phyloP scores from a whole-genome alignment of 2,888 invertebrate genomes.

The Venusia cambrica region DNA sequence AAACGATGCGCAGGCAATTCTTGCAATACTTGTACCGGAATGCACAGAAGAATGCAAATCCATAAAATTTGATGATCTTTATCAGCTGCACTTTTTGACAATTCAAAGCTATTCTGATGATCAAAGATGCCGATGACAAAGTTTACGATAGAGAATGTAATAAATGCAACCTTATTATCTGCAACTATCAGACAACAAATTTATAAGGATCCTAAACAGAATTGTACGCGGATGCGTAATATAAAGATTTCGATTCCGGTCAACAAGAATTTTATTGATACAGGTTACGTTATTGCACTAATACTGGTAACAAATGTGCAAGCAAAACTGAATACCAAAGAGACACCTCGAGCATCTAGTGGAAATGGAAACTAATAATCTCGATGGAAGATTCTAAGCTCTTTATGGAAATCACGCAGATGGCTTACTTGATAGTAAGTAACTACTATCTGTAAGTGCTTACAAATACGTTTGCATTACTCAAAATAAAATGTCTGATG shows the following conservation, averaged over 20 bases:
- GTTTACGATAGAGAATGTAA: too few species aligned
- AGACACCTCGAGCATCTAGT: constrained; percentile 6
- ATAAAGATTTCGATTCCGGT: too few species aligned
- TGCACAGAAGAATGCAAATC: too few species aligned
- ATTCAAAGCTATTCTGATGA: too few species aligned
- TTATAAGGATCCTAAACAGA: too few species aligned
- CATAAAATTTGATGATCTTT: too few species aligned
- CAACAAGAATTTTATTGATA: too few species aligned
- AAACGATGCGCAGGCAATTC: constrained; percentile 42
- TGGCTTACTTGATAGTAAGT: constrained; percentile 11
- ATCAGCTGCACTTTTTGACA: too few species aligned
- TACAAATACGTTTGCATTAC: constrained; percentile 5
- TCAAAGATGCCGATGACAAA: too few species aligned
- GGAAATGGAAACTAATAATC: constrained; percentile 10
- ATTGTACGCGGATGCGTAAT: too few species aligned
- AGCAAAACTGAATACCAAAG: constrained; percentile 5
- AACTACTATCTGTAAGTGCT: constrained; percentile 1
- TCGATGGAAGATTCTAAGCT: constrained; percentile 13
- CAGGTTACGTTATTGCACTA: constrained; percentile 1
- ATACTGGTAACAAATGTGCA: constrained; percentile 4
- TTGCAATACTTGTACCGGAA: constrained; percentile 26
- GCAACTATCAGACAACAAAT: too few species aligned
- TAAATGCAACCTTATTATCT: too few species aligned
- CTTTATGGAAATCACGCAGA: constrained; percentile 17
- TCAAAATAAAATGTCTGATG: constrained; percentile 8